phyloP scores from a whole-genome alignment of 2,888 invertebrate species.

The Liopterus haemorrhoidalis region DNA sequence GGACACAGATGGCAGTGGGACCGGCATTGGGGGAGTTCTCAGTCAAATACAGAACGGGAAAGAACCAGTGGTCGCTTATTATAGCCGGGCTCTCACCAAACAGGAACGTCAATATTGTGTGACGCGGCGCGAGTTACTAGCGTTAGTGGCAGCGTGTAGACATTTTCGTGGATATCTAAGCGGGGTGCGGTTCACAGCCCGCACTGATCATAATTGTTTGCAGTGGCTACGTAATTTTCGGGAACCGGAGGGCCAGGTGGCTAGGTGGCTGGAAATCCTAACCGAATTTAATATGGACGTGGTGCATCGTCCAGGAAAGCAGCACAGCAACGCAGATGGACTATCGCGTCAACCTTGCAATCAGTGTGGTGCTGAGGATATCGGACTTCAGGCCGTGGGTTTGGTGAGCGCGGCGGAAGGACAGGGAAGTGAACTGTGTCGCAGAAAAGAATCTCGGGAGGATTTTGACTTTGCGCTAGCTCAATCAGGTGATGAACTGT shows the following conservation, averaged over 20 bases:
- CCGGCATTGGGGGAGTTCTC: conserved; percentile 12
- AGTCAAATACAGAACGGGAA: conserved; percentile 11
- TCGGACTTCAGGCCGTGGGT: too few relatives aligned
- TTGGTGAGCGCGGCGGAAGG: too few relatives aligned
- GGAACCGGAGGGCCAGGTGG: conserved; percentile 12
- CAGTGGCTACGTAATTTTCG: conserved; percentile 7
- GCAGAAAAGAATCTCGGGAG: background rate
- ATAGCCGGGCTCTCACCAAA: conserved; percentile 5
- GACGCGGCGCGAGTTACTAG: conserved; percentile 12
- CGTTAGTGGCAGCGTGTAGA: conserved; percentile 1
- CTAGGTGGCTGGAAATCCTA: conserved; percentile 13
- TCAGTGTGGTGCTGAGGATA: conserved; percentile 5
- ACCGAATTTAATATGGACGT: conserved; percentile 8
- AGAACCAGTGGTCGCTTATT: conserved; percentile 12
- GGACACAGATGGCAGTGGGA: conserved; percentile 9
- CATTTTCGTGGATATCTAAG: conserved; percentile 10
- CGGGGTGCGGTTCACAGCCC: background rate
- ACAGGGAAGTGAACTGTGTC: background rate
- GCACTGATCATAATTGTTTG: conserved; percentile 11
- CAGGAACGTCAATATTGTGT: conserved; percentile 11
- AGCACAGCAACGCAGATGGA: conserved; percentile 6
- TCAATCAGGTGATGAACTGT: background rate
- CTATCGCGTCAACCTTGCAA: conserved; percentile 5
- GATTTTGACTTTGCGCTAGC: background rate
- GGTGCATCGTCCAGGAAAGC: conserved; percentile 4